Percentiles rank a stretch among this genome's conserved stretches.
Evolutionary conservation across 2,113 vertebrate species (phyloP).

Genomic region (Oreocharis arfaki): DNA sequence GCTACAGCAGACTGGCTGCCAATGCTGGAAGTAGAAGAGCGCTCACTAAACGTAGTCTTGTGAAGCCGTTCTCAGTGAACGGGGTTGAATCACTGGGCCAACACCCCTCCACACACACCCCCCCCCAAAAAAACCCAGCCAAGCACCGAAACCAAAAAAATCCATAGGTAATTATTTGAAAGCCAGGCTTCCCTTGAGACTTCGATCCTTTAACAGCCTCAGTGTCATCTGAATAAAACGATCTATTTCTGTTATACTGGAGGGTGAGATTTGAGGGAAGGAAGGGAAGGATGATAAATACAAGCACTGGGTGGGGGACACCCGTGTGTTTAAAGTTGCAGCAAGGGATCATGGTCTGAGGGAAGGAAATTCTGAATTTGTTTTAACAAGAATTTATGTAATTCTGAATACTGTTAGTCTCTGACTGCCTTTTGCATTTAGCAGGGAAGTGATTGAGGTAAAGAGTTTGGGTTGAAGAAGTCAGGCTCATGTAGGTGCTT

Average conservation of each 20-base stretch:
- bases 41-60: background rate
- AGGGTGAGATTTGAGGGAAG: background rate
- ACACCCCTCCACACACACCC: fast-evolving
- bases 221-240: background rate
- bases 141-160: background rate
- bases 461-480: background rate
- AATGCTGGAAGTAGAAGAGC: background rate
- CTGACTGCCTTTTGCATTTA: background rate
- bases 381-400: background rate
- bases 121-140: background rate
- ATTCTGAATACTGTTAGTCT: background rate
- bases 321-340: background rate
- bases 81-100: background rate
- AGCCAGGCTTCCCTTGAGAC: background rate
- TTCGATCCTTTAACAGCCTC: background rate
- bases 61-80: background rate
- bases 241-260: background rate
- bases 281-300: background rate
- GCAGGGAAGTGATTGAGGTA: background rate
- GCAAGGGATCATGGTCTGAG: background rate
- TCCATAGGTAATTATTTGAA: background rate
- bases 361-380: background rate
- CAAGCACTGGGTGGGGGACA: background rate
- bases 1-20: background rate
- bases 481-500: background rate